Evolutionary conservation across 2,113 vertebrate genomes (phyloP), one percentile per base, ranked within the genome.

Genomic region (Halcyon senegalensis): DNA sequence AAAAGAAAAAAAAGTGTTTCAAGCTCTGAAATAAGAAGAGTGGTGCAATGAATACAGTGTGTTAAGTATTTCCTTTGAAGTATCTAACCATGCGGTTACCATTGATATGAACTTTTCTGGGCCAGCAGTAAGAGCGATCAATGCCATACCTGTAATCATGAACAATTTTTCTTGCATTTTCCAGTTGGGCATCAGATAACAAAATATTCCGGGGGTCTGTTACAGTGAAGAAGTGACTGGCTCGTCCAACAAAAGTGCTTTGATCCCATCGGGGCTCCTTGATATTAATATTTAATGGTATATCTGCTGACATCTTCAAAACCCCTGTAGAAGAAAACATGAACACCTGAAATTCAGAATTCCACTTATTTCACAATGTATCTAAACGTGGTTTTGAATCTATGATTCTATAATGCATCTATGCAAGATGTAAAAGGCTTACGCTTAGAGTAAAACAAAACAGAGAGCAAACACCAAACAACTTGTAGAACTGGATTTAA

Each of bases 231-330:
- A 99, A 99, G 96, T 99, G 99, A 60, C 97, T 99, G 44, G 99
- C 99, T 89, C 99, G 98, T 74, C 99, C 99, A 55, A 96, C 12
- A 55, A 99, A 99, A 35, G 99, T 99, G 94, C 98, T 98, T 96
- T 99, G 99, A 96, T 99, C 99, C 99, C 99, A 99, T 85, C 99
- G 99, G 18, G 99, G 99, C 89, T 99, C 99, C 95, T 98, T 99
- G 97, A 99, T 99, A 95, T 99, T 99, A 92, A 99, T 99, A 97
- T 99, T 98, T 72, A 98, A 97, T 66, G 99, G 98, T 63, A 99
- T 90, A 87, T 98, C 97, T 92, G 97, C 97, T 68, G 99, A 99
- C 99, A 99, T 99, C 41, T 98, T 99, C 94, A 96, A 83, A 63
- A 87, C 60, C 88, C 98, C 97, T 98, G 62, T 13, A 51, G 85